Percentiles rank a stretch among this genome's conserved stretches.
Evolutionary conservation across 1,140 invertebrate genomes (phyloP).

Genomic region (Anoplolepis gracilipes): DNA sequence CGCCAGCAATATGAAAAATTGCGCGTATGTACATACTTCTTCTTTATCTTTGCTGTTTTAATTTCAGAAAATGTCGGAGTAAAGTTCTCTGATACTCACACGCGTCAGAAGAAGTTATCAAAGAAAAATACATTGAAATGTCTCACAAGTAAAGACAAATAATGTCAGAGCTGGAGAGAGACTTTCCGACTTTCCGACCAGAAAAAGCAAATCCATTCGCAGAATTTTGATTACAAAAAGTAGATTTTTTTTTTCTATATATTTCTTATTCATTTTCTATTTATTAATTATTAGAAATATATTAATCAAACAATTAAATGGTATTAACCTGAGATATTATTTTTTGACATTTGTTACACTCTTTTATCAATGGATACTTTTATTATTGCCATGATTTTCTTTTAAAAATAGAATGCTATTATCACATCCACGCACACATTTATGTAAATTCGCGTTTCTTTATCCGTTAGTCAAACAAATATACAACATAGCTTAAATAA

Average conservation of each 20-base stretch:
- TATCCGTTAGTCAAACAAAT: neutral
- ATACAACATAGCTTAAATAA: neutral
- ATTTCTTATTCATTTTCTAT: neutral
- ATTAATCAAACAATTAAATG: too few relatives aligned
- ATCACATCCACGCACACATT: neutral
- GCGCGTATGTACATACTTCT: neutral
- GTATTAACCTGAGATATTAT: too few relatives aligned
- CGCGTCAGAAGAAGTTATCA: neutral
- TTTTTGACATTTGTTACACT: neutral
- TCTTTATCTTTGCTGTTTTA: neutral
- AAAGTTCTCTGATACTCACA: neutral
- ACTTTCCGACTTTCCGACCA: neutral
- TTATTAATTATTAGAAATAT: too few relatives aligned
- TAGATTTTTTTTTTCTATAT: neutral
- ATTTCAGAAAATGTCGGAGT: neutral
- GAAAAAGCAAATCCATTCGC: neutral
- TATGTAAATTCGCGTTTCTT: neutral
- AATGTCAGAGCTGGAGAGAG: neutral
- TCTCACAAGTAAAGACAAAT: conserved; percentile 34
- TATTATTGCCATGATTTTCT: neutral
- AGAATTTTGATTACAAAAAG: neutral
- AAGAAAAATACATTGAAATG: conserved; percentile 21
- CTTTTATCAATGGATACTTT: neutral
- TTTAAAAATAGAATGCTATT: neutral
- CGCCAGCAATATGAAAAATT: conserved; percentile 13